phyloP scores from a whole-genome alignment of 2,888 invertebrate genomes.

The Plebejus melissa region DNA sequence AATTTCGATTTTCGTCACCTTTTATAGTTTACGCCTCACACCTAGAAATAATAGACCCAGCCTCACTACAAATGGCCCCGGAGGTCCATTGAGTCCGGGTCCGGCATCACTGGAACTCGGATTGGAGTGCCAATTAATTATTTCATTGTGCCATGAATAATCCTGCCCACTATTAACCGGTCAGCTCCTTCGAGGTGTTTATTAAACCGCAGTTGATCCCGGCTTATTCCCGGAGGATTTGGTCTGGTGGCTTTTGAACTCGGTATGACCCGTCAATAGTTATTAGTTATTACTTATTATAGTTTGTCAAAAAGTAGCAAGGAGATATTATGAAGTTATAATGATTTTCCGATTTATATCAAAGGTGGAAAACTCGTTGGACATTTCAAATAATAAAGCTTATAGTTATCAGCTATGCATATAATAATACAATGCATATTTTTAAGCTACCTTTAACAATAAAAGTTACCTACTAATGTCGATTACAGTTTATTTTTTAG shows the following conservation, averaged over 20 bases:
- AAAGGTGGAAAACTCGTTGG: no score
- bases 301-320: neutral
- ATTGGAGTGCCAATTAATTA: slow-evolving; percentile 76
- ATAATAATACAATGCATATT: no score
- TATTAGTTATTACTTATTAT: neutral
- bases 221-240: slow-evolving; percentile 37
- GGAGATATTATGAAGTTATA: no score
- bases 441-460: no score
- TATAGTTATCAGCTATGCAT: no score
- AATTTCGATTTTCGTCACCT: neutral
- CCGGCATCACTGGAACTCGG: slow-evolving; percentile 57
- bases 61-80: slow-evolving; percentile 58
- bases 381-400: no score
- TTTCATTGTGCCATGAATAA: slow-evolving; percentile 67
- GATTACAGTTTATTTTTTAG: neutral
- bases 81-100: slow-evolving; percentile 50
- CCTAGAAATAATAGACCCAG: neutral
- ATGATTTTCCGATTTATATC: no score
- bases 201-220: slow-evolving; percentile 56
- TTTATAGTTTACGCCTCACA: slow-evolving; percentile 1
- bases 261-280: neutral
- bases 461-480: no score
- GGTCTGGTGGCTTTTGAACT: neutral
- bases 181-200: slow-evolving; percentile 75
- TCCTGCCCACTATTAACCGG: slow-evolving; percentile 70